phyloP scores from a whole-genome alignment of 2,797 vertebrate genomes.

The Gobionotothen gibberifrons region DNA sequence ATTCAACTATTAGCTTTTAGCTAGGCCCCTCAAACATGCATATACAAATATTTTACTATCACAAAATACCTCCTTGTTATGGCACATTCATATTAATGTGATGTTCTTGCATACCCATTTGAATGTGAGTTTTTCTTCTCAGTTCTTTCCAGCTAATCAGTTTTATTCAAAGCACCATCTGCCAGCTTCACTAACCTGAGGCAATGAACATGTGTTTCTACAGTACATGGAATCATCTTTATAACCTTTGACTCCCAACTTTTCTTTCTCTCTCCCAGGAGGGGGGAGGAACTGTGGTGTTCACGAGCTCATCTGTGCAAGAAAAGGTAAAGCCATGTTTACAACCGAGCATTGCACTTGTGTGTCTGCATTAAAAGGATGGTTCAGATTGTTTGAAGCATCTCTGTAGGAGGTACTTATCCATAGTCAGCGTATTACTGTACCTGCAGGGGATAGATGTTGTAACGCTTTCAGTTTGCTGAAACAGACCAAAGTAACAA shows the following conservation, averaged over 20 bases:
- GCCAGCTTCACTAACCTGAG: conserved; percentile 37
- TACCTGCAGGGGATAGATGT: too few relatives aligned
- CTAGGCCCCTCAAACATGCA: not conserved
- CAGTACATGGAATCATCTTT: conserved; percentile 19
- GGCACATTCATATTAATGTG: not conserved
- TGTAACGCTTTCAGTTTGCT: too few relatives aligned
- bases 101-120: not conserved
- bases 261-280: conserved; percentile 75
- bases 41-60: not conserved
- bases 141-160: conserved; percentile 23
- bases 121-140: not conserved
- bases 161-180: conserved; percentile 43
- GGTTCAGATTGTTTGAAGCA: too few relatives aligned
- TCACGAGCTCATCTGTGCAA: conserved; percentile 97
- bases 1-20: not conserved
- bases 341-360: not conserved
- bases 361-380: not conserved
- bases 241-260: conserved; percentile 37
- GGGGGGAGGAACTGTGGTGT: conserved; percentile 96
- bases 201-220: conserved; percentile 42
- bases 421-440: too few relatives aligned
- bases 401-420: too few relatives aligned
- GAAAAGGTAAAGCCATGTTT: conserved; percentile 88
- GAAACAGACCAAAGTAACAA: too few relatives aligned
- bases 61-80: not conserved